Conservation (phyloP, 2,797 vertebrate species). For the Crax fasciolata region DNA sequence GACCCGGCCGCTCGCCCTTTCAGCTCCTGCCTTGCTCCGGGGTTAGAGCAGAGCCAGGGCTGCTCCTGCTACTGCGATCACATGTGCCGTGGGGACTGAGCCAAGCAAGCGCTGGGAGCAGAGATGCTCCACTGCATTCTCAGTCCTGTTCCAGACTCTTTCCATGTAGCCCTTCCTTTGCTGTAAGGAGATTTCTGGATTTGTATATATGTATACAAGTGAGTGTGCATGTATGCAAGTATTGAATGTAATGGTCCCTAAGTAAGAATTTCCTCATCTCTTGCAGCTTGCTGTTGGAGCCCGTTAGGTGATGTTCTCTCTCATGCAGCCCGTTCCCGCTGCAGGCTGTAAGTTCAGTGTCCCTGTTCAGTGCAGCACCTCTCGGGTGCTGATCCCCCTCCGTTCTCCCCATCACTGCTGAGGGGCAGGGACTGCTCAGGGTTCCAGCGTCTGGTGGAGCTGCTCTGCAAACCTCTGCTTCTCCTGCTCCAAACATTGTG, state of each 20-base stretch:
- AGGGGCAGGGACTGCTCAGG: background rate
- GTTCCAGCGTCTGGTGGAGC: background rate
- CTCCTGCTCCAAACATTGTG: background rate
- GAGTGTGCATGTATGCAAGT: accelerated
- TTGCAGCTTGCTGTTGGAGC: background rate
- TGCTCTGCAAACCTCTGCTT: background rate
- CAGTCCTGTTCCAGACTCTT: background rate
- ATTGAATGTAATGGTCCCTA: background rate
- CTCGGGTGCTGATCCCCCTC: constrained; percentile 27
- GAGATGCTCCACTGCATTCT: background rate
- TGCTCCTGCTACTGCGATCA: accelerated
- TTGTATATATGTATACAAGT: accelerated
- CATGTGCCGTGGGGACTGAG: accelerated
- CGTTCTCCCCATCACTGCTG: background rate
- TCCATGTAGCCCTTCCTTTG: background rate
- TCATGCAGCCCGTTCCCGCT: background rate
- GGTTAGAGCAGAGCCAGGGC: no score
- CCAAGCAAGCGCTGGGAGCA: background rate
- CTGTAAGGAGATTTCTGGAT: background rate
- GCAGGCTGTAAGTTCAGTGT: constrained; percentile 24
- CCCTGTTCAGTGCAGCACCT: background rate
- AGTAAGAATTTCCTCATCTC: background rate
- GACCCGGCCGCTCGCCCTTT: background rate
- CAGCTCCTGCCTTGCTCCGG: background rate
- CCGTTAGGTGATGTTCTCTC: background rate